These are phyloP conservation scores for Tetramorium parvispinum DNA, from an alignment of 1,140 invertebrate species.

Conservation along the genomic window DNA sequence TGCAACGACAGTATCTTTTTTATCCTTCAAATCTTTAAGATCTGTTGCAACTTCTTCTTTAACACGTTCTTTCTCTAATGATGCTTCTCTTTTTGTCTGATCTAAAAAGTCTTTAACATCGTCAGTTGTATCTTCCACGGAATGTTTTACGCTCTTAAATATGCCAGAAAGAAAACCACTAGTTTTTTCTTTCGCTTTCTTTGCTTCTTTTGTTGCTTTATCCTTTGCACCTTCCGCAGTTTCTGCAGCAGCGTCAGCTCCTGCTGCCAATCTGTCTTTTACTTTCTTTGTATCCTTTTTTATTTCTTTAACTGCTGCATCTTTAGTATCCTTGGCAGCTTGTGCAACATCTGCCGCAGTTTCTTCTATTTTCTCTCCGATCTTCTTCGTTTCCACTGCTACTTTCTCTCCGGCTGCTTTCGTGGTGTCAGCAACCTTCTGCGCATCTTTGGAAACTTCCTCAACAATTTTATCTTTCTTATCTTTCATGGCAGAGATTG, in stretches of 20 bases:
- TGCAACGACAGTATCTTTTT: neutral
- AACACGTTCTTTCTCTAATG: constrained; percentile 61
- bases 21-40: neutral
- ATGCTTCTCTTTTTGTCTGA: constrained; percentile 76
- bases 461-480: neutral
- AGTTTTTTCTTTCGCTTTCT: constrained; percentile 67
- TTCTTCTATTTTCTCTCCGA: neutral
- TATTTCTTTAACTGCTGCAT: constrained; percentile 34
- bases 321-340: constrained; percentile 2
- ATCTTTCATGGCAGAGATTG: constrained; percentile 11
- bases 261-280: constrained; percentile 40
- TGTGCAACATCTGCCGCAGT: neutral
- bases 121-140: too few species aligned
- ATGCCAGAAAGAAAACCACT: constrained; percentile 59
- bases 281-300: constrained; percentile 20
- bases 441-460: constrained; percentile 21
- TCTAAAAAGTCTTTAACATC: constrained; percentile 55
- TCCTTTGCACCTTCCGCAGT: constrained; percentile 52
- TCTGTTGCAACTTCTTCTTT: constrained; percentile 31
- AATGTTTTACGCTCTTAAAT: constrained; percentile 3
- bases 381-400: constrained; percentile 29
- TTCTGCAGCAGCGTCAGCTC: neutral
- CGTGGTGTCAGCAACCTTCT: constrained; percentile 58
- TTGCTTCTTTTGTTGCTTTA: constrained; percentile 22
- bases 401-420: too few species aligned